Conservation (phyloP, 2,113 vertebrate genomes). For the Chloebia gouldiae region DNA sequence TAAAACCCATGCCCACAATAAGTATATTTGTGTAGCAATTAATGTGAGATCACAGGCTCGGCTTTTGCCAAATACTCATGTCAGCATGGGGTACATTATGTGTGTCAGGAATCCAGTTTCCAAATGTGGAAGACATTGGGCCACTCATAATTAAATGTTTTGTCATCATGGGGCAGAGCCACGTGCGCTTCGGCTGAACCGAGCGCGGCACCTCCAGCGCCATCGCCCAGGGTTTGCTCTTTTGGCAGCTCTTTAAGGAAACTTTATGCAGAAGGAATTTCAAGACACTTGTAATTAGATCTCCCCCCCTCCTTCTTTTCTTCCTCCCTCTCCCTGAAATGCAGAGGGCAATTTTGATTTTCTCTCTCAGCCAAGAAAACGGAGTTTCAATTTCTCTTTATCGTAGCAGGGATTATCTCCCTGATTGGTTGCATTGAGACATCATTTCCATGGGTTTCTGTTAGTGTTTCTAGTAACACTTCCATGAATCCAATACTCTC, state of each 20-base stretch:
- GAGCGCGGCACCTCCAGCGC: slow-evolving; percentile 50
- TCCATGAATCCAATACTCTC: not conserved
- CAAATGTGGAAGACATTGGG: slow-evolving; percentile 34
- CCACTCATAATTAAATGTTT: slow-evolving; percentile 45
- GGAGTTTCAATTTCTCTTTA: not conserved
- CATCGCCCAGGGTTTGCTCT: slow-evolving; percentile 23
- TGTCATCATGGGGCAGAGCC: slow-evolving; percentile 50
- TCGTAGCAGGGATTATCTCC: slow-evolving; percentile 22
- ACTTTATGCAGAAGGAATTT: slow-evolving; percentile 63
- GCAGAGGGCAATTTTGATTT: slow-evolving; percentile 9
- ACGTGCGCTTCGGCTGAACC: slow-evolving; percentile 6
- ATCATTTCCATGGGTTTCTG: not conserved
- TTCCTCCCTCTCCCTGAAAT: not conserved
- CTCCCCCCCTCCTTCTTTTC: not conserved
- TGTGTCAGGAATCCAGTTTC: slow-evolving; percentile 54
- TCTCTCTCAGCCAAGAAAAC: not conserved
- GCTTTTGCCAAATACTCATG: slow-evolving; percentile 58
- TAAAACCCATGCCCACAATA: slow-evolving; percentile 61
- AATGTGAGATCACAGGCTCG: slow-evolving; percentile 67
- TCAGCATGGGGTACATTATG: slow-evolving; percentile 53
- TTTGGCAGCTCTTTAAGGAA: slow-evolving; percentile 73
- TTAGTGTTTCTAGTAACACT: slow-evolving; percentile 22
- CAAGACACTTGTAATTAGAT: slow-evolving; percentile 69
- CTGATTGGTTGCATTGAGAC: not conserved
- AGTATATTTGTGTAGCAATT: slow-evolving; percentile 70